Percentiles rank a stretch among this genome's conserved stretches.
These are phyloP conservation scores for Excalfactoria chinensis DNA, from an alignment of 2,113 vertebrate species.

Conservation along the genomic window DNA sequence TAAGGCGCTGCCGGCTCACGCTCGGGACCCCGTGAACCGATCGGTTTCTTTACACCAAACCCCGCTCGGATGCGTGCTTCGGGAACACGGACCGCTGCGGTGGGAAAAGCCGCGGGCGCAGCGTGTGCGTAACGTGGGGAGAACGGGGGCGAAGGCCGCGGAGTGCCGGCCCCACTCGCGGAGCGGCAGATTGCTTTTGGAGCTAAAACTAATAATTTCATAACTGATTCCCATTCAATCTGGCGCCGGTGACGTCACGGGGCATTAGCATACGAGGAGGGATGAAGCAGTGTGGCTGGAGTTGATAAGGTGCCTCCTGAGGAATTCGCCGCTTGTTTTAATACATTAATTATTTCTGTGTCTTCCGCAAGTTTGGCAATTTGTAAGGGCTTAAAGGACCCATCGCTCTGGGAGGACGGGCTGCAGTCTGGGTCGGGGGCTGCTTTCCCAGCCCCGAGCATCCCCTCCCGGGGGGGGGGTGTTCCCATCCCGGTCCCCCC, in stretches of 20 bases:
- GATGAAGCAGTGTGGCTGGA: constrained; percentile 75
- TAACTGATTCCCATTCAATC: constrained; percentile 70
- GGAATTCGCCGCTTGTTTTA: constrained; percentile 81
- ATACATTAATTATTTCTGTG: constrained; percentile 83
- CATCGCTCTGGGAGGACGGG: constrained; percentile 2
- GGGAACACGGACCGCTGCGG: neutral
- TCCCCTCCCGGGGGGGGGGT: neutral
- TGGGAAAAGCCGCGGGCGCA: neutral
- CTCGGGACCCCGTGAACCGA: constrained; percentile 18
- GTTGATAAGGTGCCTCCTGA: constrained; percentile 82
- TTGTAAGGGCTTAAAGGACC: constrained; percentile 68
- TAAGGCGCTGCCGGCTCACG: constrained; percentile 26
- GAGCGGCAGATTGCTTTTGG: constrained; percentile 57
- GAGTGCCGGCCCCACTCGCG: neutral
- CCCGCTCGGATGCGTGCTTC: constrained; percentile 9
- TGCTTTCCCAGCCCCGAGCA: neutral
- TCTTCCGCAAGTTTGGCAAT: constrained; percentile 70
- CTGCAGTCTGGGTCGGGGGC: neutral
- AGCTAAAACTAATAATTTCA: constrained; percentile 73
- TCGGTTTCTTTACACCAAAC: neutral
- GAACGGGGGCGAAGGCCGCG: neutral
- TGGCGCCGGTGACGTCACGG: constrained; percentile 78
- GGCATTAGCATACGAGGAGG: constrained; percentile 78
- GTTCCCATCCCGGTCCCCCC: neutral
- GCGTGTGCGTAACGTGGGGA: neutral